Percentiles rank a stretch among this genome's conserved stretches.
Evolutionary conservation across 2,113 vertebrate species (phyloP).

Genomic region (Capricornis sumatraensis): DNA sequence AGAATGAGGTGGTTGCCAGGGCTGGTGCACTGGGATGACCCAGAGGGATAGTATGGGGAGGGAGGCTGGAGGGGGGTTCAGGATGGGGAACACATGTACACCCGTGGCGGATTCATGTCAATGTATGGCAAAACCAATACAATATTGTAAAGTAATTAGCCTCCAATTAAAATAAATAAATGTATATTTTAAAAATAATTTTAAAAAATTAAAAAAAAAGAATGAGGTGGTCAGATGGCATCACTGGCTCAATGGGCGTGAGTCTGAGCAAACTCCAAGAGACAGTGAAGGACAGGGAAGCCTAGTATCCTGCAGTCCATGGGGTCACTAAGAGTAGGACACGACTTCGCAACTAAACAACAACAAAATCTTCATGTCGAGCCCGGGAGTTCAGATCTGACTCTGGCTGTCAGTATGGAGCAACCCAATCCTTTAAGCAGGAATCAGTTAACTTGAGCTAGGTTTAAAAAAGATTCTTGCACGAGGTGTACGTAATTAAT

Average conservation of each 20-base stretch:
- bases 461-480: not conserved
- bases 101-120: no score
- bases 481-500: not conserved
- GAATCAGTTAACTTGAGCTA: not conserved
- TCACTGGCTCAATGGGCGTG: not conserved
- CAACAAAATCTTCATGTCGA: not conserved
- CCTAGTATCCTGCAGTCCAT: not conserved
- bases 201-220: no score
- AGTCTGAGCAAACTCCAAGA: not conserved
- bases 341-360: not conserved
- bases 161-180: no score
- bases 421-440: not conserved
- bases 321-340: not conserved
- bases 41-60: no score
- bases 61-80: no score
- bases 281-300: not conserved
- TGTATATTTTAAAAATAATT: no score
- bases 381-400: not conserved
- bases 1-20: not conserved
- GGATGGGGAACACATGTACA: no score
- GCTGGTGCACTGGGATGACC: no score
- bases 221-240: not conserved
- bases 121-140: no score
- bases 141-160: no score
- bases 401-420: not conserved